Percentiles rank a stretch among this genome's conserved stretches.
phyloP scores from a whole-genome alignment of 2,888 invertebrate genomes.

The Hydroisotoma schaefferi region DNA sequence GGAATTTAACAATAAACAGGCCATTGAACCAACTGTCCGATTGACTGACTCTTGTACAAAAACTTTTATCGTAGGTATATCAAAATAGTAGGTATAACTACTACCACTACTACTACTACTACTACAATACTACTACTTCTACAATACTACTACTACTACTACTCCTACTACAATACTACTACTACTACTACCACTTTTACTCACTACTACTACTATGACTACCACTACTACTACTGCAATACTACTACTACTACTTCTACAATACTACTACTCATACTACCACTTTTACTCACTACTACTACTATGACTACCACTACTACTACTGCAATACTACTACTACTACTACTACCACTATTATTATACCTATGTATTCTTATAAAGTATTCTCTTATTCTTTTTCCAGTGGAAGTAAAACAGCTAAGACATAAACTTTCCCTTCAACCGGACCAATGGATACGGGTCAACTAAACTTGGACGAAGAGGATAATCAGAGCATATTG shows the following conservation, averaged over 20 bases:
- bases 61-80: neutral
- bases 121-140: too few relatives aligned
- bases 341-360: neutral
- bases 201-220: too few relatives aligned
- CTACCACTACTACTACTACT: too few relatives aligned
- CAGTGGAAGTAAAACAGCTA: neutral
- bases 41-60: neutral
- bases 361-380: neutral
- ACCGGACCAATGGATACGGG: slow-evolving; percentile 10
- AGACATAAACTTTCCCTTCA: neutral
- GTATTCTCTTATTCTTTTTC: too few relatives aligned
- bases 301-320: too few relatives aligned
- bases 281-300: neutral
- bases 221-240: too few relatives aligned
- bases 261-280: neutral
- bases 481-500: neutral
- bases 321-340: too few relatives aligned
- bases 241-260: too few relatives aligned
- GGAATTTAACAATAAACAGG: slow-evolving; percentile 14
- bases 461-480: slow-evolving; percentile 1
- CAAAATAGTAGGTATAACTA: neutral
- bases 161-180: too few relatives aligned
- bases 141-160: too few relatives aligned
- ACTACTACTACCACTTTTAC: too few relatives aligned
- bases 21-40: slow-evolving; percentile 9